Base-by-base conservation (phyloP, 2,888 invertebrate species). In the Sturmia bella region DNA sequence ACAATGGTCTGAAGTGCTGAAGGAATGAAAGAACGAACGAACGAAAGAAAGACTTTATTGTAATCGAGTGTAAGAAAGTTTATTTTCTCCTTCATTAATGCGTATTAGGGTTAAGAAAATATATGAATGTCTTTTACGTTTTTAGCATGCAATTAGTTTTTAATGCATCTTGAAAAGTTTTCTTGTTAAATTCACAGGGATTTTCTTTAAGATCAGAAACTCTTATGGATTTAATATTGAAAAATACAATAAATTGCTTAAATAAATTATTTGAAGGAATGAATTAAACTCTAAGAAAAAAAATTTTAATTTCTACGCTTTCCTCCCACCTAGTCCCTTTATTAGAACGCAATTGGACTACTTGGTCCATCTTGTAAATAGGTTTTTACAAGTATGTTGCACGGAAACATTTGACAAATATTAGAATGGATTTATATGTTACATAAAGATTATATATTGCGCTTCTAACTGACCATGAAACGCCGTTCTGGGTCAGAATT, bases 101-200 rank as follows among this genome's bases (percentile, higher is more conserved):
- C 21, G 75, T 72, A 59, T 77, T 57, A 78, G 73, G 39, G 73
- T 69, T 69, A 69, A 69, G 63, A 54, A 66, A 45, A 45, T 57
- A 19, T 61, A 12, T 43, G 21, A 45, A 24, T 69, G 59, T 56
- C 24, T 32, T 32, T 70, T 82, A 74, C 69, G 64, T 64, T 69
- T 73, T 73, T 63, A 77, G 37, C 77, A 77, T 68, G 73, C 81
- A 73, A 73, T 69, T 81, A 77, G 77, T 73, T 81, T 77, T 74
- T 74, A 82, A 82, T 82, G 74, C 73, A 64, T 64, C 39, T 82
- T 69, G 63, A 52, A 82, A 75, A 74, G 73, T 82, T 77, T 64
- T 45, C 11, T n/a, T 69, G 27, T 76, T 59, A 13, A 59, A 48
- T 21, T 45, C 21, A 15, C n/a, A 45, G 24, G 15, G n/a, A 41